These are phyloP conservation scores for Hydractinia echinata DNA, from an alignment of 30 jellyfish, hydroid and myxozoan genomes.

Conservation along the genomic window DNA sequence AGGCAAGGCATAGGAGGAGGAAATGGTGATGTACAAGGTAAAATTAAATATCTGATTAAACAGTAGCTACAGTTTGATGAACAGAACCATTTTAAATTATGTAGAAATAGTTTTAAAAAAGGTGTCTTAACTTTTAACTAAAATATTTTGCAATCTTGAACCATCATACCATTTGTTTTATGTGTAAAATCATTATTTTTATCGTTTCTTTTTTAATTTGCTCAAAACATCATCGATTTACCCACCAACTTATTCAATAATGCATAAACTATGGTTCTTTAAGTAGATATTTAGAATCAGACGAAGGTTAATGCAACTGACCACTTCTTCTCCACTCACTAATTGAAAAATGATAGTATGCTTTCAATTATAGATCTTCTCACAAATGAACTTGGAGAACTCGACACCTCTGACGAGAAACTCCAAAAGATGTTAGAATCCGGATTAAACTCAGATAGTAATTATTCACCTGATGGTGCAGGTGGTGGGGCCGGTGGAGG, in stretches of 20 bases:
- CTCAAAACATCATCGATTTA: no score
- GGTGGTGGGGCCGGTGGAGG: conserved; percentile 21
- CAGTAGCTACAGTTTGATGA: not conserved
- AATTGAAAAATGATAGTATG: no score
- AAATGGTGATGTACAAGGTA: conserved; percentile 49
- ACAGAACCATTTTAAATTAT: not conserved
- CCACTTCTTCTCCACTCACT: no score
- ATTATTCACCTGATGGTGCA: conserved; percentile 32
- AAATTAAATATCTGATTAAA: not conserved
- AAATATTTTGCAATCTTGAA: no score
- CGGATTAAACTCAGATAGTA: conserved; percentile 49
- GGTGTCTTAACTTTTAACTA: no score
- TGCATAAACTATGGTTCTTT: no score
- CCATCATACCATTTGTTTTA: no score
- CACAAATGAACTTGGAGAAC: conserved; percentile 77
- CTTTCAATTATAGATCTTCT: conserved; percentile 18
- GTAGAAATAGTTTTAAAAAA: not conserved
- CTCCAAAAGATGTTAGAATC: conserved; percentile 84
- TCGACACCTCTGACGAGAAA: conserved; percentile 81
- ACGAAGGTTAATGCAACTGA: no score
- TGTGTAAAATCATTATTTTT: no score
- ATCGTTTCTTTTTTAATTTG: no score
- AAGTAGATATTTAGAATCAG: no score
- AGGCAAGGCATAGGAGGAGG: conserved; percentile 75
- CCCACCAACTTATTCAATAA: no score